Evolutionary conservation across 2,888 invertebrate species (phyloP).

Genomic region (Pycnomerus fuliginosus): DNA sequence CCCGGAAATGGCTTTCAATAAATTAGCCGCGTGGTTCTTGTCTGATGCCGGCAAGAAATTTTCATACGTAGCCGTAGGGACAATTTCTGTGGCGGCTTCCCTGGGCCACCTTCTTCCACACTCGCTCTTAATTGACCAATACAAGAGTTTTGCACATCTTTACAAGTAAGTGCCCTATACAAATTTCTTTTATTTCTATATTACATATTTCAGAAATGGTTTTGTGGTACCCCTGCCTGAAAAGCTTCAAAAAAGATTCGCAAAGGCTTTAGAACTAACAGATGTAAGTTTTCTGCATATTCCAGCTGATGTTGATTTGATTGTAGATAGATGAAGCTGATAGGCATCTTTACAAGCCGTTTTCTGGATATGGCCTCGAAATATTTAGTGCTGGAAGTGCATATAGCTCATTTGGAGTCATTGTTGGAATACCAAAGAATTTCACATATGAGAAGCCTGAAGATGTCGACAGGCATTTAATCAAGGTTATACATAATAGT

Average conservation of each 20-base stretch:
- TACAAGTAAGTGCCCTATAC: constrained; percentile 58
- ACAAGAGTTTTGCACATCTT: constrained; percentile 62
- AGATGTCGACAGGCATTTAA: constrained; percentile 59
- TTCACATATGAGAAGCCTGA: constrained; percentile 61
- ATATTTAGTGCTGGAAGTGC: constrained; percentile 66
- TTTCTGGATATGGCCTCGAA: constrained; percentile 73
- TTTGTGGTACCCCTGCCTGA: constrained; percentile 58
- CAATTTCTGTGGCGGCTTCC: constrained; percentile 51
- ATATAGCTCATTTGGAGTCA: constrained; percentile 58
- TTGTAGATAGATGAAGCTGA: constrained; percentile 56
- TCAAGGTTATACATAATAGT: constrained; percentile 56
- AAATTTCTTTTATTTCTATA: too few relatives aligned
- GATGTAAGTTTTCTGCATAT: too few relatives aligned
- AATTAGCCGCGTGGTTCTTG: constrained; percentile 55
- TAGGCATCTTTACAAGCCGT: constrained; percentile 60
- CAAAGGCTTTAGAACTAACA: constrained; percentile 62
- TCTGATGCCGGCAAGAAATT: constrained; percentile 58
- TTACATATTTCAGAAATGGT: constrained; percentile 55
- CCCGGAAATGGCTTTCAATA: constrained; percentile 30
- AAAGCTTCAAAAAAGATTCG: constrained; percentile 55
- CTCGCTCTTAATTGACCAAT: constrained; percentile 61
- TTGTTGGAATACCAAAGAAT: constrained; percentile 73
- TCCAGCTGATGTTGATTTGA: too few relatives aligned
- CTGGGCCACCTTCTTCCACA: constrained; percentile 60
- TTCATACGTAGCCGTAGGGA: constrained; percentile 54